Conservation (phyloP, 2,888 invertebrate genomes). For the Sceliomorpha sp. region DNA sequence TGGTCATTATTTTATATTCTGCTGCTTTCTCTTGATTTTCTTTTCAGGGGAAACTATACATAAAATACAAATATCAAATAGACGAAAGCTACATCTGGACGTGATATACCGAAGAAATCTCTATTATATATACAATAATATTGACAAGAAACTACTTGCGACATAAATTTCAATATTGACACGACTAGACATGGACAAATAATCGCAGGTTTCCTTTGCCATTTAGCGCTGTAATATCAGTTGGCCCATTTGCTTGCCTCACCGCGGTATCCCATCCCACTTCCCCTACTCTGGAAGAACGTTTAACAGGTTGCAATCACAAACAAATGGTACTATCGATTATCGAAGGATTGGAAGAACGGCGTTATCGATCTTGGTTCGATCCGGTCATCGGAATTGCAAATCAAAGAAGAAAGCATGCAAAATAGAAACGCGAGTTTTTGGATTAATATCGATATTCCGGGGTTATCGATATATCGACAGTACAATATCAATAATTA, state of each 20-base stretch:
- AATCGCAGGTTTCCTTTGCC: conserved; percentile 1
- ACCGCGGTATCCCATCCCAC: no score
- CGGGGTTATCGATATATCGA: no score
- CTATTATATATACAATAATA: conserved; percentile 44
- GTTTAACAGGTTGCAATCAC: conserved; percentile 25
- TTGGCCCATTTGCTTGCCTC: conserved; percentile 5
- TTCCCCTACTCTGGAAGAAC: conserved; percentile 42
- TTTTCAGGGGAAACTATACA: conserved; percentile 44
- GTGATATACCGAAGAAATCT: conserved; percentile 36
- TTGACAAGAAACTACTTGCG: conserved; percentile 44
- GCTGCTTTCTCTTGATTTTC: conserved; percentile 19
- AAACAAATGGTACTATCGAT: conserved; percentile 11
- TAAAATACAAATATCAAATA: conserved; percentile 49
- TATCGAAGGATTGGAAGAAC: conserved; percentile 38
- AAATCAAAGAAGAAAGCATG: no score
- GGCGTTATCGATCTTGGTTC: conserved; percentile 16
- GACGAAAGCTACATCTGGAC: conserved; percentile 46
- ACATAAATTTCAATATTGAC: conserved; percentile 45
- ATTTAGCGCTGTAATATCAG: conserved; percentile 3
- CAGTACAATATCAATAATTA: no score
- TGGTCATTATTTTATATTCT: neutral
- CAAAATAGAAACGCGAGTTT: no score
- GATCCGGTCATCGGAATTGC: no score
- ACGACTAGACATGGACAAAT: conserved; percentile 39
- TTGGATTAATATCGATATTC: no score